These are phyloP conservation scores for Zhuqinia jingwanae DNA, from an alignment of 2,888 invertebrate genomes.

Conservation along the genomic window DNA sequence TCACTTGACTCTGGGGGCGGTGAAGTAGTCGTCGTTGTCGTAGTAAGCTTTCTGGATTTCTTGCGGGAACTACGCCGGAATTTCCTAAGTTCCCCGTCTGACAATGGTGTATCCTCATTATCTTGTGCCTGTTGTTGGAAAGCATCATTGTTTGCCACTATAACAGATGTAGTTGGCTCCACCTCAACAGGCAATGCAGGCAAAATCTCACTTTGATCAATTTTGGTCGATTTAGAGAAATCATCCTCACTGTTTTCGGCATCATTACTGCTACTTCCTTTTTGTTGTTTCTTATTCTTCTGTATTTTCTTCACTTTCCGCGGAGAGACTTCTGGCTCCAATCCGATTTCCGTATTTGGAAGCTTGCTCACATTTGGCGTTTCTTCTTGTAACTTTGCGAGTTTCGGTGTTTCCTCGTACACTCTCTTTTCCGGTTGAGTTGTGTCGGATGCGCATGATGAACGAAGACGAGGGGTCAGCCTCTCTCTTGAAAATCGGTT, in stretches of 20 bases:
- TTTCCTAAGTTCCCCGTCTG: constrained; percentile 22
- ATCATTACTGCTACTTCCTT: neutral
- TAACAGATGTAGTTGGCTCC: neutral
- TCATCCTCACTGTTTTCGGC: neutral
- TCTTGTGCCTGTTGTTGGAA: no score
- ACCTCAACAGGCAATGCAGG: neutral
- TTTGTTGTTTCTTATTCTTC: constrained; percentile 24
- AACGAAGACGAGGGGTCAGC: neutral
- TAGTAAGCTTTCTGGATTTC: constrained; percentile 10
- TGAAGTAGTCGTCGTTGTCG: constrained; percentile 45
- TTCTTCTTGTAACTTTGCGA: constrained; percentile 41
- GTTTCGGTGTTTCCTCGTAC: constrained; percentile 13
- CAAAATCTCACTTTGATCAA: neutral
- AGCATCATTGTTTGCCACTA: neutral
- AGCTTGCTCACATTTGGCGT: neutral
- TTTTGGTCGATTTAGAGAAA: neutral
- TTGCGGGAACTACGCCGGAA: constrained; percentile 16
- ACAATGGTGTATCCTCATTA: neutral
- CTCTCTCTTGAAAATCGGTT: constrained; percentile 16
- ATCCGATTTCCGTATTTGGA: neutral
- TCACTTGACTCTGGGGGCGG: constrained; percentile 13
- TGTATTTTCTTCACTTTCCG: constrained; percentile 31
- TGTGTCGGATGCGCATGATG: neutral
- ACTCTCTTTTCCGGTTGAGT: constrained; percentile 34
- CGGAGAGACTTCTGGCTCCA: neutral